These are phyloP conservation scores for Drosophila mayri DNA, from an alignment of 1,140 invertebrate species.

Conservation along the genomic window DNA sequence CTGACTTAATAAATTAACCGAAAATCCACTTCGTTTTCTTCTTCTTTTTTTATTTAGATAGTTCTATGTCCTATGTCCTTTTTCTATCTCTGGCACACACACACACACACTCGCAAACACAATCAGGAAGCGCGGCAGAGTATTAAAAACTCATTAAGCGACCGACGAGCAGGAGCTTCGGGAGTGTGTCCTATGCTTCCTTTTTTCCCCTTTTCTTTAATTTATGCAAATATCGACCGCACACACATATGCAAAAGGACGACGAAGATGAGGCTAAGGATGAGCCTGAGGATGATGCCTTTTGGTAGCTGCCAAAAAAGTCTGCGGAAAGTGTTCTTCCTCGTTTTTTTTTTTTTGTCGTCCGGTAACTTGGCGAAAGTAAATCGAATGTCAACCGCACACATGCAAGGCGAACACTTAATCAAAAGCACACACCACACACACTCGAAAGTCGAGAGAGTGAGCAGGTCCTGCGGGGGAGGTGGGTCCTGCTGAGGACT, in stretches of 20 bases:
- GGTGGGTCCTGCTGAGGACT: constrained; percentile 10
- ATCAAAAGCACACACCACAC: constrained; percentile 49
- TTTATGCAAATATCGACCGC: constrained; percentile 81
- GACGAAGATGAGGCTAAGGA: background rate
- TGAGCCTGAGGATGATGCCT: constrained; percentile 7
- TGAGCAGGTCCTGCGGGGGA: constrained; percentile 22
- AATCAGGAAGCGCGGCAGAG: constrained; percentile 60
- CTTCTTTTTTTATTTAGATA: constrained; percentile 42
- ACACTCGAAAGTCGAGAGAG: constrained; percentile 6
- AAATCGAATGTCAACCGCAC: constrained; percentile 75
- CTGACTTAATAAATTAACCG: constrained; percentile 72
- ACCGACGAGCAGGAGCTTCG: constrained; percentile 26
- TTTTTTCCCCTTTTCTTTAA: constrained; percentile 47
- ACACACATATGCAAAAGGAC: constrained; percentile 37
- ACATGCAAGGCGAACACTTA: constrained; percentile 53
- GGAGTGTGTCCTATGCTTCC: constrained; percentile 29
- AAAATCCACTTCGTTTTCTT: constrained; percentile 45
- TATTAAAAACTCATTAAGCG: constrained; percentile 83
- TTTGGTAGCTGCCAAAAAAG: constrained; percentile 62
- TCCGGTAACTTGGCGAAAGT: constrained; percentile 62
- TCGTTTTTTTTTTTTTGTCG: background rate
- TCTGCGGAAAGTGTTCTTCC: constrained; percentile 53
- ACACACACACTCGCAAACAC: constrained; percentile 18
- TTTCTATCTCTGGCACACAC: constrained; percentile 28
- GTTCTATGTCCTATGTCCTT: constrained; percentile 26